These are phyloP conservation scores for Tiphia femorata DNA, from an alignment of 2,888 invertebrate genomes.

Conservation along the genomic window DNA sequence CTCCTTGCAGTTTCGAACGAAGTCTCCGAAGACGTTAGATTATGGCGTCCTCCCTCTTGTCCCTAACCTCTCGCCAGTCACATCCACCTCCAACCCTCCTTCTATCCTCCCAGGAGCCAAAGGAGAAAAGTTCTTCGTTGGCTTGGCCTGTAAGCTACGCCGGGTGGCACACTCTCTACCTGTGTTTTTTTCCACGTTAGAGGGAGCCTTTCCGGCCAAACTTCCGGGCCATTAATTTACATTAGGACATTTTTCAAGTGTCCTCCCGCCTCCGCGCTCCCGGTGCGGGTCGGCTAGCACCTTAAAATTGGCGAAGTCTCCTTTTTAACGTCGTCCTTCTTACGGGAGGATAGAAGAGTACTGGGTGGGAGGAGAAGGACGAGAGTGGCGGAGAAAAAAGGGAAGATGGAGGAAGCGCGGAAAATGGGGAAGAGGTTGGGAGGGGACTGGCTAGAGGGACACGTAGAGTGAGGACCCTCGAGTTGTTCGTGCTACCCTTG, in stretches of 20 bases:
- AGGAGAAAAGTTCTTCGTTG: slow-evolving; percentile 36
- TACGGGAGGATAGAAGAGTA: too few species aligned
- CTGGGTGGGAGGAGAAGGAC: too few species aligned
- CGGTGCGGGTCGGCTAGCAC: too few species aligned
- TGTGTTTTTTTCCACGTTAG: slow-evolving; percentile 44
- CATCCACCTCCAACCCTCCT: slow-evolving; percentile 4
- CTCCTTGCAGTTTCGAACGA: slow-evolving; percentile 46
- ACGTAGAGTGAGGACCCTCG: too few species aligned
- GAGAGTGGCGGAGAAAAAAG: too few species aligned
- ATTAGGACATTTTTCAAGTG: slow-evolving; percentile 61
- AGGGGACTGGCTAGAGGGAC: too few species aligned
- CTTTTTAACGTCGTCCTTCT: slow-evolving; percentile 37
- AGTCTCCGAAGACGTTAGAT: slow-evolving; percentile 50
- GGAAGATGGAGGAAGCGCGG: too few species aligned
- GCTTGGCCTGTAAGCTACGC: slow-evolving; percentile 33
- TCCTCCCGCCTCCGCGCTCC: slow-evolving; percentile 22
- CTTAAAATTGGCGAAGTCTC: slow-evolving; percentile 45
- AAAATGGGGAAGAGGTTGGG: too few species aligned
- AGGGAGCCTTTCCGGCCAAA: slow-evolving; percentile 50
- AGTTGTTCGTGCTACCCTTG: slow-evolving; percentile 18
- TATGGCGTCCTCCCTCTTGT: slow-evolving; percentile 40
- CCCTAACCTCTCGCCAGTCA: not conserved
- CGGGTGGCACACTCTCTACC: slow-evolving; percentile 9
- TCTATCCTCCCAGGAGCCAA: slow-evolving; percentile 14
- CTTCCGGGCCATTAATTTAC: slow-evolving; percentile 63